Percentiles rank a stretch among this genome's conserved stretches.
Conservation (phyloP, 2,888 invertebrate species). For the Lasioglossum pauxillum region DNA sequence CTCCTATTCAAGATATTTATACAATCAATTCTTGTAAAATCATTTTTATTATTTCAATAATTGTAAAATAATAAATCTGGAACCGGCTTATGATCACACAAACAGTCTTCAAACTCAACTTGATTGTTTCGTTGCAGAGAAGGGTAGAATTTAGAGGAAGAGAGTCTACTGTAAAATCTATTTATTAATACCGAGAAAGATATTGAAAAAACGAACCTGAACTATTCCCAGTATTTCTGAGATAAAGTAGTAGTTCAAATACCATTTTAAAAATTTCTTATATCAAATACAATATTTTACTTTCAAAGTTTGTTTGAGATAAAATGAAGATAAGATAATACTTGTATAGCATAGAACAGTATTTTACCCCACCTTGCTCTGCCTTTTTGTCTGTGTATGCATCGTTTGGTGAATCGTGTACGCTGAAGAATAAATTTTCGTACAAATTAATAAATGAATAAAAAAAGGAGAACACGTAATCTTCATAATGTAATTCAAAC, state of each 20-base stretch:
- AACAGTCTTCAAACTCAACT: no score
- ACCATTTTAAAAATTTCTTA: neutral
- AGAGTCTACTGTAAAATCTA: neutral
- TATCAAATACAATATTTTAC: neutral
- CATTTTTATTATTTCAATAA: no score
- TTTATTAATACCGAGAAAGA: neutral
- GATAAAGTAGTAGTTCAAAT: neutral
- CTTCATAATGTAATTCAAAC: no score
- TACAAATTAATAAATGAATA: neutral
- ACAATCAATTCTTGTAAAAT: no score
- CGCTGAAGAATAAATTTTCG: neutral
- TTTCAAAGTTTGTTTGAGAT: neutral
- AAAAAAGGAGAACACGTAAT: no score
- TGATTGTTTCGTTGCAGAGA: no score
- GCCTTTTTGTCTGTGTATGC: neutral
- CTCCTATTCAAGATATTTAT: no score
- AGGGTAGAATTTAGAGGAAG: no score
- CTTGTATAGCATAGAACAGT: neutral
- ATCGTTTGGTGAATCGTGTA: neutral
- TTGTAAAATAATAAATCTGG: no score
- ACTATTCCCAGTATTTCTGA: neutral
- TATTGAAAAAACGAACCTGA: neutral
- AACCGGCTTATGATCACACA: no score
- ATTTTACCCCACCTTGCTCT: neutral
- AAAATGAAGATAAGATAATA: neutral